Evolutionary conservation across 53 echinoderm and acorn worm species (phyloP).

Genomic region (Henricia sp.): DNA sequence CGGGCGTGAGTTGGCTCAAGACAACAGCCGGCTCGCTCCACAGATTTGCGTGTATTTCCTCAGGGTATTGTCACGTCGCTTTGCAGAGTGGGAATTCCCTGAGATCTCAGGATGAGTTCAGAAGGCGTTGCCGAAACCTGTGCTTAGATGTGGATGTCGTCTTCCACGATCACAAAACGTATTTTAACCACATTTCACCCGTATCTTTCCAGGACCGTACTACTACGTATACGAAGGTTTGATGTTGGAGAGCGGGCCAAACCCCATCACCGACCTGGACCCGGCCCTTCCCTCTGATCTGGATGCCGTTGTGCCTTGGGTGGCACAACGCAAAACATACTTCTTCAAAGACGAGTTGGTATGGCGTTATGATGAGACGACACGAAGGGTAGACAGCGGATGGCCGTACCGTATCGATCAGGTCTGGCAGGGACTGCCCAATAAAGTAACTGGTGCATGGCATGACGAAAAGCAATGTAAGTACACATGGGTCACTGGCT

Average conservation of each 20-base stretch:
- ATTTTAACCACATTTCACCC: too few species aligned
- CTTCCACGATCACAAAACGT: too few species aligned
- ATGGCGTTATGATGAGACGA: conserved; percentile 81
- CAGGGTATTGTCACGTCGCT: too few species aligned
- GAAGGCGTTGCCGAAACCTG: too few species aligned
- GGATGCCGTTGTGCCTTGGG: conserved; percentile 79
- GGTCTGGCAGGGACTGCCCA: conserved; percentile 79
- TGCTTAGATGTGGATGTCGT: too few species aligned
- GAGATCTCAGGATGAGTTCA: too few species aligned
- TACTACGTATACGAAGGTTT: conserved; percentile 85
- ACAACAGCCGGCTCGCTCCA: too few species aligned
- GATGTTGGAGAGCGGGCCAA: conserved; percentile 67
- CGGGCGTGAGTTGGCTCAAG: too few species aligned
- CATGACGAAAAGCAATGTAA: conserved; percentile 35
- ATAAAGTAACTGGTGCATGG: conserved; percentile 68
- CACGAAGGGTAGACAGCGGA: conserved; percentile 65
- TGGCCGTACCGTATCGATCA: conserved; percentile 67
- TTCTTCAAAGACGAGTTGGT: conserved; percentile 81
- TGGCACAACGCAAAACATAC: conserved; percentile 70
- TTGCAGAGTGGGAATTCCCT: too few species aligned
- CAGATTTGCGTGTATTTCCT: too few species aligned
- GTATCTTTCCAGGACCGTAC: conserved; percentile 59
- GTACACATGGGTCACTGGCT: background rate
- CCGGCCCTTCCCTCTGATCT: conserved; percentile 73
- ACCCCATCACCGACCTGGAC: conserved; percentile 72